phyloP scores from a whole-genome alignment of 2,797 vertebrate species.

The Hippoglossus hippoglossus region DNA sequence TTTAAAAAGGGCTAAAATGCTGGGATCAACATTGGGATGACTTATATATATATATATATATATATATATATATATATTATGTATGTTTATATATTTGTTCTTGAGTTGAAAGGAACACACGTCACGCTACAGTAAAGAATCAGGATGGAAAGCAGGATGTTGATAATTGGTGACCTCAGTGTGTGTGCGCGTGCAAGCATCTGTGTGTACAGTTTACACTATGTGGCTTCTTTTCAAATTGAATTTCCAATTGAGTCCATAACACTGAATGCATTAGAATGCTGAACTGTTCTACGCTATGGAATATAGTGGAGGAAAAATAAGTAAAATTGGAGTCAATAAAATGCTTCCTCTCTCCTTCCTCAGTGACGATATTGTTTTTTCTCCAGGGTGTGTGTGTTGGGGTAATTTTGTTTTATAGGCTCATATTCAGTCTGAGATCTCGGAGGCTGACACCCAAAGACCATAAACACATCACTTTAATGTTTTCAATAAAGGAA shows the following conservation, averaged over 20 bases:
- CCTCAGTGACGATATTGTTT: conserved; percentile 20
- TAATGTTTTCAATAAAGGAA: conserved; percentile 33
- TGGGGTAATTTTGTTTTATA: conserved; percentile 14
- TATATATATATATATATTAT: too few relatives aligned
- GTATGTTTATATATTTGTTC: neutral
- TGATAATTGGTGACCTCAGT: conserved; percentile 30
- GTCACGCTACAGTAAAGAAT: neutral
- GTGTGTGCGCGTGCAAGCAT: conserved; percentile 9
- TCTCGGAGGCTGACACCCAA: conserved; percentile 26
- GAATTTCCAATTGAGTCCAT: conserved; percentile 21
- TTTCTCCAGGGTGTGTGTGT: conserved; percentile 28
- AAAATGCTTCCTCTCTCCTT: conserved; percentile 13
- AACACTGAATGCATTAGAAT: conserved; percentile 31
- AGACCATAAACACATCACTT: conserved; percentile 12
- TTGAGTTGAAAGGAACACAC: conserved; percentile 12
- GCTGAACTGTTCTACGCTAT: conserved; percentile 24
- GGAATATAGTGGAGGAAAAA: conserved; percentile 9
- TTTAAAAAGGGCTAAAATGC: neutral
- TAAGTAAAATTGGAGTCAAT: conserved; percentile 12
- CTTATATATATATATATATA: neutral
- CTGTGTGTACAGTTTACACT: neutral
- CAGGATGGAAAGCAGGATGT: neutral
- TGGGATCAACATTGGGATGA: neutral
- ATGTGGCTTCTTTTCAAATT: conserved; percentile 15
- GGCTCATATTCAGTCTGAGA: conserved; percentile 9